phyloP scores from a whole-genome alignment of 1,140 invertebrate genomes.

The Neodiprion fabricii region DNA sequence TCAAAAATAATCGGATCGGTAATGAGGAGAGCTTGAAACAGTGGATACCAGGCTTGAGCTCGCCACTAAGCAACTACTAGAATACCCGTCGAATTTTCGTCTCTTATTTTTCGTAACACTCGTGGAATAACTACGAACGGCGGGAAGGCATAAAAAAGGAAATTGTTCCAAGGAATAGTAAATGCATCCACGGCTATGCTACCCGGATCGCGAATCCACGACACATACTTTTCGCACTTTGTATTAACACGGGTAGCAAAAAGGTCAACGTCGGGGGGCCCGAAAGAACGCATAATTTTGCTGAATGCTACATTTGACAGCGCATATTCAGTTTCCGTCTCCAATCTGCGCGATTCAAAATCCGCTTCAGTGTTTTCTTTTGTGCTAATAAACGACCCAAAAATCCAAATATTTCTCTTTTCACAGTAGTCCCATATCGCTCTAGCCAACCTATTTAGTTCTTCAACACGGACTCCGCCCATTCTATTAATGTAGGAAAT shows the following conservation, averaged over 20 bases:
- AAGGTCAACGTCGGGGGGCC: conserved; percentile 33
- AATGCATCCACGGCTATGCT: conserved; percentile 36
- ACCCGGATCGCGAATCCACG: conserved; percentile 35
- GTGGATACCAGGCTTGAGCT: conserved; percentile 24
- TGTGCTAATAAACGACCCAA: conserved; percentile 24
- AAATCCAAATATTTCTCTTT: conserved; percentile 15
- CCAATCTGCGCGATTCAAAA: conserved; percentile 18
- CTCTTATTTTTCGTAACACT: conserved; percentile 22
- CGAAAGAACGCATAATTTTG: conserved; percentile 29
- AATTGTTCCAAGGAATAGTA: conserved; percentile 34
- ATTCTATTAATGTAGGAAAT: conserved; percentile 16
- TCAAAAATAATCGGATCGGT: conserved; percentile 10
- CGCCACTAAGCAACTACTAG: conserved; percentile 21
- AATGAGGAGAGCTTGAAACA: conserved; percentile 19
- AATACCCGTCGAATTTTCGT: conserved; percentile 15
- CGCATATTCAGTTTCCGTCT: conserved; percentile 25
- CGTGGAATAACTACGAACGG: conserved; percentile 20
- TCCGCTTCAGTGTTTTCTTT: conserved; percentile 24
- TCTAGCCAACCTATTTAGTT: conserved; percentile 16
- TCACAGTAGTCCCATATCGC: conserved; percentile 28
- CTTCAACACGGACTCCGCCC: conserved; percentile 8
- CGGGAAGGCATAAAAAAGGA: conserved; percentile 38
- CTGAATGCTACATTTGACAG: conserved; percentile 20
- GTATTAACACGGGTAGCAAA: conserved; percentile 39
- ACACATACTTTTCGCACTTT: conserved; percentile 36